Evolutionary conservation across 2,888 invertebrate species (phyloP).

Genomic region (Endotricha flammealis): DNA sequence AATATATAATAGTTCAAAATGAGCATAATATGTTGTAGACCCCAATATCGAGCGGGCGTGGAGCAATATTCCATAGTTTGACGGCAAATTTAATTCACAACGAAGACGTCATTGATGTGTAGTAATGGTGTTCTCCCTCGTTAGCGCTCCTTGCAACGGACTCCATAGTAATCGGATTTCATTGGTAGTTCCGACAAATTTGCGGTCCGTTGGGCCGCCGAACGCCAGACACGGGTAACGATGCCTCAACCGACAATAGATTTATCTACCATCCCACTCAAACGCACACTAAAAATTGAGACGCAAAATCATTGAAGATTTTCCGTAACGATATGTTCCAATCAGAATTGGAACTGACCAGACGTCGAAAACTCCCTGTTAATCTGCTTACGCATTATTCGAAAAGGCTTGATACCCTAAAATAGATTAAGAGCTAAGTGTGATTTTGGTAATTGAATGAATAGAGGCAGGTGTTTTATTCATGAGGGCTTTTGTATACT

Average conservation of each 20-base stretch:
- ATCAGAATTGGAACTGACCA: not conserved
- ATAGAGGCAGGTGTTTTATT: constrained; percentile 12
- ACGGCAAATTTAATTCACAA: constrained; percentile 40
- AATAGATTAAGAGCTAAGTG: constrained; percentile 8
- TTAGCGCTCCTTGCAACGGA: constrained; percentile 56
- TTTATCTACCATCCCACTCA: not conserved
- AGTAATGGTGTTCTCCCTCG: constrained; percentile 58
- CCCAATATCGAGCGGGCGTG: constrained; percentile 9
- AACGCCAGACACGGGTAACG: not conserved
- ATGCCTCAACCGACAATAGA: not conserved
- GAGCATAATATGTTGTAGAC: not conserved
- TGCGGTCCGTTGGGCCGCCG: constrained; percentile 58
- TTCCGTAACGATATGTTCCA: not conserved
- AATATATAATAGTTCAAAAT: no score
- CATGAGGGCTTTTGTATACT: constrained; percentile 15
- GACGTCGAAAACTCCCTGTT: constrained; percentile 6
- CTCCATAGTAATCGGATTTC: constrained; percentile 67
- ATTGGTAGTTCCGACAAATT: constrained; percentile 70
- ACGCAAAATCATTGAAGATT: not conserved
- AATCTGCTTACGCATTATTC: constrained; percentile 7
- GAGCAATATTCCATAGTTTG: constrained; percentile 31
- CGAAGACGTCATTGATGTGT: constrained; percentile 42
- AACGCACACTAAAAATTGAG: not conserved
- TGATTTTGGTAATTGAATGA: constrained; percentile 13
- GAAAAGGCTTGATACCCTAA: constrained; percentile 9